Base-by-base conservation (phyloP, 2,888 invertebrate species). In the Ornithoptera alexandrae region DNA sequence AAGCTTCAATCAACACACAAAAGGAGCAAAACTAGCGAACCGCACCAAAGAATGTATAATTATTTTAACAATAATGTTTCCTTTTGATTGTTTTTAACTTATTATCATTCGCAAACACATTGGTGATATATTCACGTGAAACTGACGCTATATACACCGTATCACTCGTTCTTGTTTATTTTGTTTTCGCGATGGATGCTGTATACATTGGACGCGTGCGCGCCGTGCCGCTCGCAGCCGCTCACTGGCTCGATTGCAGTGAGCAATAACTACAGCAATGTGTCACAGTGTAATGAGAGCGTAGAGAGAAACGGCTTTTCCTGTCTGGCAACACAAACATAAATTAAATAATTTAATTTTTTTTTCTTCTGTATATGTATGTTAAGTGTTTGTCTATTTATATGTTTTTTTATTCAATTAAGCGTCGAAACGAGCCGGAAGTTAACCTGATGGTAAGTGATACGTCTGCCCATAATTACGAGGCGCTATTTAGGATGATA, bases 151-250 rank as follows among this genome's bases (percentile, higher is more conserved):
- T 71, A 65, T 65, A 70, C 70, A 70, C 67, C 73, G 67, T 71
- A 73, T 72, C 74, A 70, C 68, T 72, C 60, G 10, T 62, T 69
- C 46, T 39, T 50, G 69, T 71, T 74, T 74, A 71, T 72, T 74
- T 74, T 71, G 70, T 74, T 74, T 72, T 67, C 66, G 53, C 68
- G 58, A 58, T 56, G 60, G 67, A 73, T 62, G 68, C 72, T 71
- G 67, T 62, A 20, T 71, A 62, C 71, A 64, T 70, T 24, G 65
- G 2, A 60, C 58, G 46, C 63, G 66, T 61, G 15, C 61, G 65
- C 65, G 63, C 69, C 18, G 56, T 60, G 65, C 63, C 67, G 62
- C 57, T 46, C 64, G 70, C 68, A 71, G 58, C 65, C 61, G 65
- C 64, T 71, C 67, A 73, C 73, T 72, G 69, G 72, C 70, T 63